A percentile compares a stretch with the other conserved stretches of the same genome.
These are phyloP conservation scores for Himalopsyche kuldschensis DNA, from an alignment of 2,888 invertebrate species.

Conservation along the genomic window DNA sequence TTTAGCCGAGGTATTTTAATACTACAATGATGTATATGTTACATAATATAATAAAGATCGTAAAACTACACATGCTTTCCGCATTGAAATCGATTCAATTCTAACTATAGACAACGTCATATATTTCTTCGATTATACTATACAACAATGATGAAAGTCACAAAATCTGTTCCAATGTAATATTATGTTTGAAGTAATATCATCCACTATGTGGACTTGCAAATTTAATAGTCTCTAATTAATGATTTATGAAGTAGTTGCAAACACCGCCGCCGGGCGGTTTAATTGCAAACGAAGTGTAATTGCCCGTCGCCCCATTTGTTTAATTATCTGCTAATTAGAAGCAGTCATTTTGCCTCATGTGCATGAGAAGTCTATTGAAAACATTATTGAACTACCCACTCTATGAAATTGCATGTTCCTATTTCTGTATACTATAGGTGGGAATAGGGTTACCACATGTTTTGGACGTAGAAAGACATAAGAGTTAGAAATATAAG, in stretches of 20 bases:
- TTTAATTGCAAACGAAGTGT: conserved; percentile 1
- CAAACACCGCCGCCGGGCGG: neutral
- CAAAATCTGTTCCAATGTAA: neutral
- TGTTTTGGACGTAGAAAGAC: no score
- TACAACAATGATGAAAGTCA: neutral
- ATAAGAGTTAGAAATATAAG: no score
- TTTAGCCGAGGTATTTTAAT: no score
- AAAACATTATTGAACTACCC: neutral
- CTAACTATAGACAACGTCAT: no score
- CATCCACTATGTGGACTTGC: neutral
- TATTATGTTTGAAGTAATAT: neutral
- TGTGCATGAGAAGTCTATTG: neutral
- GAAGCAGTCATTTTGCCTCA: conserved; percentile 4
- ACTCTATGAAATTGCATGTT: neutral
- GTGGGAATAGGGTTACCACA: no score
- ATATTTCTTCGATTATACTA: no score
- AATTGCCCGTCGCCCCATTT: conserved; percentile 28
- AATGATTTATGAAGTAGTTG: neutral
- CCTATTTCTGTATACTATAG: no score
- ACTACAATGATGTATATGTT: no score
- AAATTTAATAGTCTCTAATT: neutral
- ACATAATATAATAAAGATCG: no score
- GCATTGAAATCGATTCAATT: no score
- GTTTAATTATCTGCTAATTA: conserved; percentile 26
- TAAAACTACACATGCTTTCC: no score